Evolutionary conservation across 2,888 invertebrate genomes (phyloP), one percentile per base, ranked within the genome.

Genomic region (Metacarcinus magister): DNA sequence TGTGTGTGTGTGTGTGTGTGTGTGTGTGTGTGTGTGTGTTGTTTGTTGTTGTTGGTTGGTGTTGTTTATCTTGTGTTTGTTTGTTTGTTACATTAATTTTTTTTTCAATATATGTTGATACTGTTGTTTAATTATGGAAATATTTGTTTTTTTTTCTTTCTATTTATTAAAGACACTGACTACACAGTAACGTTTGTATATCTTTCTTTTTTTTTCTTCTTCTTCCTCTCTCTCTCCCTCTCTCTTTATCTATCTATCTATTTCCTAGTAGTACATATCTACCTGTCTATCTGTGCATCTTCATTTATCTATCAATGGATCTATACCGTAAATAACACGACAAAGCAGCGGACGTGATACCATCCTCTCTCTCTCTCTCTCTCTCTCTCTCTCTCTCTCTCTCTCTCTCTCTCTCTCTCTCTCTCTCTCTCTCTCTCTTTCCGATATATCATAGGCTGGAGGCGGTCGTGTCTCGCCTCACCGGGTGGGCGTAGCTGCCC

Each of bases 401-500:
- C 28, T 28, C 87, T 39, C 87, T 39, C 43, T 48, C 54, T 54
- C 54, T 13, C 92, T 46, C 23, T 28, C 82, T 28, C 82, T 82
- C 82, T 28, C 32, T 7, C 89, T 43, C 89, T 10, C 89, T 28
- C 89, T 39, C 13, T 28, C 48, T 54, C 92, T 13, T 28, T 67
- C 75, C 82, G 46, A 94, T 94, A 94, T 87, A 94, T 94, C 94
- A 94, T 89, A 48, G 32, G 90, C 89, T 28, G 19, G 82, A 82
- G 92, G 43, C 82, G 75, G 46, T 92, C 75, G 92, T 92, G 95
- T 92, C 92, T 67, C 28, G 75, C 32, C 95, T 75, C 95, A 82
- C 67, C 92, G n/a, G 95, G 95, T 46, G 92, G 95, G 95, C 92
- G 93, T 95, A 82, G 82, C 93, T 95, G 87, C 87, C 48, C 95